These are phyloP conservation scores for Mactromeris polynyma DNA, from an alignment of 2,888 invertebrate genomes.

Conservation along the genomic window DNA sequence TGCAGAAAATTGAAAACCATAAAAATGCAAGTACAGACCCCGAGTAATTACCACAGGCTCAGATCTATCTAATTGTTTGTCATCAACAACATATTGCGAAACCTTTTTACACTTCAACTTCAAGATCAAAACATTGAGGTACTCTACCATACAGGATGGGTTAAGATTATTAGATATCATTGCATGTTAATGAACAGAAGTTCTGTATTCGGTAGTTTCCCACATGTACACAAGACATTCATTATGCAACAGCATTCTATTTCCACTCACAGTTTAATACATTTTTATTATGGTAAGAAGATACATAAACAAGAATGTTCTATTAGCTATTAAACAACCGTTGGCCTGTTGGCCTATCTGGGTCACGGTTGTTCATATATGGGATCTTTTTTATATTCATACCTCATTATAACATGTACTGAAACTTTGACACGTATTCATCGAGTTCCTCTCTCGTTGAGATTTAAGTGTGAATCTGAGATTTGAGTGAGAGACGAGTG, in stretches of 20 bases:
- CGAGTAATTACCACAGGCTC: no score
- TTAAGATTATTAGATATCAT: not conserved
- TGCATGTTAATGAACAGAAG: not conserved
- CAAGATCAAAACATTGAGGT: not conserved
- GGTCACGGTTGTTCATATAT: not conserved
- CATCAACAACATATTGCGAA: no score
- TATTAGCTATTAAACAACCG: not conserved
- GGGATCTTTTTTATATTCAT: no score
- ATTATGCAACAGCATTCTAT: not conserved
- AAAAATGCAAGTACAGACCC: no score
- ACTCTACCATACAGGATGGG: not conserved
- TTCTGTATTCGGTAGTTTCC: not conserved
- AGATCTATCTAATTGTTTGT: no score
- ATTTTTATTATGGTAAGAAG: not conserved
- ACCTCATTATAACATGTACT: no score
- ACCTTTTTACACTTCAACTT: not conserved
- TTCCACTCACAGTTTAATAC: not conserved
- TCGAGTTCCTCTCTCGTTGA: no score
- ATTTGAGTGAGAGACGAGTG: no score
- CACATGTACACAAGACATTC: not conserved
- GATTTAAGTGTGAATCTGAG: no score
- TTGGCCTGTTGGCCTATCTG: not conserved
- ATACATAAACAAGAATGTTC: not conserved
- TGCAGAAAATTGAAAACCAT: no score
- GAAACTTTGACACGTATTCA: no score